phyloP scores from a whole-genome alignment of 2,888 invertebrate species.

The Pegoplata infirma region DNA sequence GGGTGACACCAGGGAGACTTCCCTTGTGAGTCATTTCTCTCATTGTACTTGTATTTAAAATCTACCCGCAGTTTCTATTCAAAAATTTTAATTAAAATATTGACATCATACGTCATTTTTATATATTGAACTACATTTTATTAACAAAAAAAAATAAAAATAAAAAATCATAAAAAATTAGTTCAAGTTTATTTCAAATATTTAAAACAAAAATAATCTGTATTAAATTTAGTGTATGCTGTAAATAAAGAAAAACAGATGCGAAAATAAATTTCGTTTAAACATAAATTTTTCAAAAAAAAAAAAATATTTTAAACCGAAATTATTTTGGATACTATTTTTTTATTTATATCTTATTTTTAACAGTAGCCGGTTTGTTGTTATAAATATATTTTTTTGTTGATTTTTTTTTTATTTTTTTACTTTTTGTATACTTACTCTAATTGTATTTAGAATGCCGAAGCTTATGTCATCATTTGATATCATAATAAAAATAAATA shows the following conservation, averaged over 20 bases:
- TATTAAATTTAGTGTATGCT: not conserved
- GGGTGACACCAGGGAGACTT: too few relatives aligned
- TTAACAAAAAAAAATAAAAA: too few relatives aligned
- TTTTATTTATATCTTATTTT: not conserved
- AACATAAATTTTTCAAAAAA: not conserved
- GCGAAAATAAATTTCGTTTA: not conserved
- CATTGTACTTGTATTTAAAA: too few relatives aligned
- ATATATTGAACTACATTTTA: too few relatives aligned
- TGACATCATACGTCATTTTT: not conserved
- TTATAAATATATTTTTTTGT: too few relatives aligned
- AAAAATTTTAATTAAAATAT: not conserved
- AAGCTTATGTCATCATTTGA: slow-evolving; percentile 55
- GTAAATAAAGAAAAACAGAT: not conserved
- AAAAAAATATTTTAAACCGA: not conserved
- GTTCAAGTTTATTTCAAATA: not conserved
- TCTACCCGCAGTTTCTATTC: too few relatives aligned
- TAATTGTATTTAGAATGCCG: slow-evolving; percentile 11
- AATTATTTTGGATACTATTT: not conserved
- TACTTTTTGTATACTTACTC: not conserved
- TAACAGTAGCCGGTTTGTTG: not conserved
- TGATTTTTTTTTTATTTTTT: not conserved
- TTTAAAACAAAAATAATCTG: not conserved
- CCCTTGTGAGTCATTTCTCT: too few relatives aligned
- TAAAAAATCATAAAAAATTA: not conserved
- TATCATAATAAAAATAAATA: slow-evolving; percentile 5